phyloP scores from a whole-genome alignment of 2,797 vertebrate genomes.

The Siniperca obscura region DNA sequence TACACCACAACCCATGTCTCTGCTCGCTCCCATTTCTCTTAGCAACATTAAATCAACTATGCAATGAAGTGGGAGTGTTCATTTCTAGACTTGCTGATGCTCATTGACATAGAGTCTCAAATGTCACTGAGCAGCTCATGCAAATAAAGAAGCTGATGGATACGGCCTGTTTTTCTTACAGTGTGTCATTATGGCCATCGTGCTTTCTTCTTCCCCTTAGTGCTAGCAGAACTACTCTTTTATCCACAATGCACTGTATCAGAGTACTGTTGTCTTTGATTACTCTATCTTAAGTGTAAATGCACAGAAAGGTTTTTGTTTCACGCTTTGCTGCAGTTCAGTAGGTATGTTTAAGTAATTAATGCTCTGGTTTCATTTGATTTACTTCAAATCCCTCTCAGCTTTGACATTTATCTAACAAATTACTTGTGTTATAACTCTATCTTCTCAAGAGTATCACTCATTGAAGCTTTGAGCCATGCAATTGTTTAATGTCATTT shows the following conservation, averaged over 20 bases:
- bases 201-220: background rate
- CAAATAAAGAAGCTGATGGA: background rate
- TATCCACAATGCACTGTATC: background rate
- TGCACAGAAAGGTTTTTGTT: conserved; percentile 5
- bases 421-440: conserved; percentile 45
- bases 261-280: background rate
- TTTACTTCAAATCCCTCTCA: conserved; percentile 50
- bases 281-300: background rate
- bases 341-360: conserved; percentile 35
- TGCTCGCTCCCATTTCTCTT: background rate
- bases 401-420: conserved; percentile 60
- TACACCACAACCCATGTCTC: background rate
- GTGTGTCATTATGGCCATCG: background rate
- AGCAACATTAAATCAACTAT: conserved; percentile 26
- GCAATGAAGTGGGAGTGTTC: conserved; percentile 45
- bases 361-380: conserved; percentile 27
- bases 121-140: conserved; percentile 16
- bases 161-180: background rate
- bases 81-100: conserved; percentile 25
- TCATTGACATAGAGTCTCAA: background rate
- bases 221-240: background rate
- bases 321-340: conserved; percentile 18
- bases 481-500: conserved; percentile 52
- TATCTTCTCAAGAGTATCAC: conserved; percentile 51
- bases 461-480: conserved; percentile 44